These are phyloP conservation scores for Parauchenoglanis punctatus DNA, from an alignment of 2,797 vertebrate genomes.

Conservation along the genomic window DNA sequence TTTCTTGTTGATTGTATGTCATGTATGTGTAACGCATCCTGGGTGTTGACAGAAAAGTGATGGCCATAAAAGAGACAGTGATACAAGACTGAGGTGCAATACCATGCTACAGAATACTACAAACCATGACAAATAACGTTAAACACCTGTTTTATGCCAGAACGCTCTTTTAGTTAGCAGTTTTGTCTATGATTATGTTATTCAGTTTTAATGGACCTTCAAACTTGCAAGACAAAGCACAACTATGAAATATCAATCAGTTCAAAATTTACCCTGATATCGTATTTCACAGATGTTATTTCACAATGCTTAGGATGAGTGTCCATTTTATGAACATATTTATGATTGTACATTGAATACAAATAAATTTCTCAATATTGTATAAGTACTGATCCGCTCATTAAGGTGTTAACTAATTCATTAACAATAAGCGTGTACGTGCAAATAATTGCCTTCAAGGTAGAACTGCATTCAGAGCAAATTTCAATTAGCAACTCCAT, in stretches of 20 bases:
- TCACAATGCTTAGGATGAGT: slow-evolving; percentile 8
- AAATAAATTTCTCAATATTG: slow-evolving; percentile 41
- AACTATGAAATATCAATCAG: background rate
- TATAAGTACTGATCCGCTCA: background rate
- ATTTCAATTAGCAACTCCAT: background rate
- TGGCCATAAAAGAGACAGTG: background rate
- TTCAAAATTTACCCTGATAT: slow-evolving; percentile 6
- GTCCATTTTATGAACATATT: slow-evolving; percentile 36
- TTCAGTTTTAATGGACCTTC: background rate
- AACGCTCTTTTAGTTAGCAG: background rate
- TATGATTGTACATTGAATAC: slow-evolving; percentile 43
- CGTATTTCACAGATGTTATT: slow-evolving; percentile 37
- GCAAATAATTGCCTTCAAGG: background rate
- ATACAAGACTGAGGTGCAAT: slow-evolving; percentile 2
- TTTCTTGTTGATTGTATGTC: slow-evolving; percentile 11
- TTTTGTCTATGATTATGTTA: background rate
- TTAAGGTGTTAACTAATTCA: background rate
- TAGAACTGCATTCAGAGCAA: background rate
- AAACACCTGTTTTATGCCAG: background rate
- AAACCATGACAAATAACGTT: background rate
- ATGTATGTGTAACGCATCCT: background rate
- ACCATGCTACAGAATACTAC: slow-evolving; percentile 6
- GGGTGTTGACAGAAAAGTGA: background rate
- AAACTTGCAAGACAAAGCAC: background rate
- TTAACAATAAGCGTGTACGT: background rate